Evolutionary conservation across 2,888 invertebrate species (phyloP), one percentile per base, ranked within the genome.

Genomic region (Eulithis prunata): DNA sequence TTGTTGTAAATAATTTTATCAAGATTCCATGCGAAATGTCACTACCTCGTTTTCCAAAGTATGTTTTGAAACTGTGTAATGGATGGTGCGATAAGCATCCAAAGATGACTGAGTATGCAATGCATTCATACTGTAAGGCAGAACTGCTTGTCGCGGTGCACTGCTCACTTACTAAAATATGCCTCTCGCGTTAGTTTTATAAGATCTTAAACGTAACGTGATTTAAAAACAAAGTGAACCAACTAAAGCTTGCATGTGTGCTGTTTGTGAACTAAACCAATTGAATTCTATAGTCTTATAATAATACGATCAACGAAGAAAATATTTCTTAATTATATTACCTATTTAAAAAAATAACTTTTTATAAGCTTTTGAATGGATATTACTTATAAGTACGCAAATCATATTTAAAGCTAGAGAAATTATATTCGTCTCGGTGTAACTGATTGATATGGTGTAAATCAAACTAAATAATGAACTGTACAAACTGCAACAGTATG

Each of bases 351-450:
- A 76, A 49, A 73, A 80, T 78, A 80, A 82, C 79, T 76, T 84
- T 84, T 79, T 80, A 84, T 83, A 83, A 83, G 85, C 87, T 88
- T 87, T 85, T 80, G 78, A 82, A 82, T 81, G 75, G 80, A 80
- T 85, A 81, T 83, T 81, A 81, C 74, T 82, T 81, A 74, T 84
- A 21, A 21, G 21, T 21, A 83, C 73, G 82, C 78, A 79, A 80
- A 79, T 80, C 73, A 76, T 82, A 74, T 75, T 70, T 76, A 77
- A 78, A 72, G 71, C 74, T 83, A 78, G 74, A 71, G 13, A 72
- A 69, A 69, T 74, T 70, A 75, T 80, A 81, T 79, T 83, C 74
- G 79, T 84, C 78, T 88, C 78, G 81, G 78, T 87, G 84, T 88
- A 83, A 84, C 80, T 78, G 79, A 82, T 81, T 80, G 80, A 79